phyloP scores from a whole-genome alignment of 2,113 vertebrate species.

The Nothoprocta pentlandii region DNA sequence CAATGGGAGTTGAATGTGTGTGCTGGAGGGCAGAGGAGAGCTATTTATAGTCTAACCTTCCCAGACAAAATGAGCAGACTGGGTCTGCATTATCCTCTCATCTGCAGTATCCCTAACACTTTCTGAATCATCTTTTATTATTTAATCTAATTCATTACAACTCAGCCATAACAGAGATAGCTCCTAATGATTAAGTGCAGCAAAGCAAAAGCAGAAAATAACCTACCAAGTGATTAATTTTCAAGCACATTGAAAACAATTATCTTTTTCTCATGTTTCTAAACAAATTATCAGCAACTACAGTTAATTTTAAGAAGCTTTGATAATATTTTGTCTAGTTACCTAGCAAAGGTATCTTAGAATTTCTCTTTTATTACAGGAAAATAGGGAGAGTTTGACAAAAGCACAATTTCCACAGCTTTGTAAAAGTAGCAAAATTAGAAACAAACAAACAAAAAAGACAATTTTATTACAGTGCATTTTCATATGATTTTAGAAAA shows the following conservation, averaged over 20 bases:
- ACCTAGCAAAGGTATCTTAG: not conserved
- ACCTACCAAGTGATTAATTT: not conserved
- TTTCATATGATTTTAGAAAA: not conserved
- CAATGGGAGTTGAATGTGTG: not conserved
- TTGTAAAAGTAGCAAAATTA: not conserved
- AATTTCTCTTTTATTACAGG: not conserved
- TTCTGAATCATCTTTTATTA: constrained; percentile 13
- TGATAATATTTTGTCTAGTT: not conserved
- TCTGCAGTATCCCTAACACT: not conserved
- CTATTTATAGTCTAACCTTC: constrained; percentile 29
- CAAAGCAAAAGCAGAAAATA: not conserved
- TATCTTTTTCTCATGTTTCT: not conserved
- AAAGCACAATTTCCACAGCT: not conserved
- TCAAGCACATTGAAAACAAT: not conserved
- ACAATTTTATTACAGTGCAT: not conserved
- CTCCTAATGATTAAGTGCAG: not conserved
- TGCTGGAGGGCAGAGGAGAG: constrained; percentile 6
- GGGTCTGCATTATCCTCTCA: not conserved
- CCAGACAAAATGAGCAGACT: not conserved
- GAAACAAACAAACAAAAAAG: not conserved
- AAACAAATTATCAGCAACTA: not conserved
- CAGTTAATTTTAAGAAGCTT: not conserved
- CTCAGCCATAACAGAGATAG: not conserved
- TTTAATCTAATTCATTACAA: not conserved
- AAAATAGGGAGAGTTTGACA: not conserved